These are phyloP conservation scores for Manduca sexta DNA, from an alignment of 1,140 invertebrate species.

Conservation along the genomic window DNA sequence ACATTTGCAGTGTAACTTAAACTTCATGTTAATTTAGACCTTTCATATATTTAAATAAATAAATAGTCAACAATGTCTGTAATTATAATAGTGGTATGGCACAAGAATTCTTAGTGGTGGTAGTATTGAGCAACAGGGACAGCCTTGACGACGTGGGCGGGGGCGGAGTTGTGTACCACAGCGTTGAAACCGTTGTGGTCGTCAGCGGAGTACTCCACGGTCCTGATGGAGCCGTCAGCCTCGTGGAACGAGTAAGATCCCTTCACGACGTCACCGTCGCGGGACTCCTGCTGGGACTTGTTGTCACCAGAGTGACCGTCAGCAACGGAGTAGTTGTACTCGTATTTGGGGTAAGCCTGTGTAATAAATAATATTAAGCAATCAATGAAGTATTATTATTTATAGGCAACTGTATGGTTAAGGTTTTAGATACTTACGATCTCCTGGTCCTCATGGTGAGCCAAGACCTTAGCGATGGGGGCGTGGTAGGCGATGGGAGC, in stretches of 20 bases:
- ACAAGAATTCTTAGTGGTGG: slow-evolving; percentile 22
- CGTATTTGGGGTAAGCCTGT: slow-evolving; percentile 61
- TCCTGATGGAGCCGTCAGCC: slow-evolving; percentile 73
- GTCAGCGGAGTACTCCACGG: slow-evolving; percentile 71
- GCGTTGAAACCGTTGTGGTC: slow-evolving; percentile 74
- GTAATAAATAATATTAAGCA: background rate
- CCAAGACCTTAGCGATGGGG: slow-evolving; percentile 10
- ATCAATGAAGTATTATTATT: background rate
- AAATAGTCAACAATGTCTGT: slow-evolving; percentile 22
- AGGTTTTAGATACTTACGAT: background rate
- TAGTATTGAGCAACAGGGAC: slow-evolving; percentile 33
- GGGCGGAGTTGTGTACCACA: slow-evolving; percentile 73
- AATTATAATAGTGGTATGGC: background rate
- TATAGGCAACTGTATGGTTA: no score
- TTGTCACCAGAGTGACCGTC: slow-evolving; percentile 69
- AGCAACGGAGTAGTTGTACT: slow-evolving; percentile 69
- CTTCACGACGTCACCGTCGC: slow-evolving; percentile 71
- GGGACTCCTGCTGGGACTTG: slow-evolving; percentile 69
- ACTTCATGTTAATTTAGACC: no score
- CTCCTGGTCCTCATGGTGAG: slow-evolving; percentile 3
- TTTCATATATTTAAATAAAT: slow-evolving; percentile 34
- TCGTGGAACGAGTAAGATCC: slow-evolving; percentile 73
- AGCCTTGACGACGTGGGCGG: slow-evolving; percentile 23
- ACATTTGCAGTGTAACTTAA: no score
- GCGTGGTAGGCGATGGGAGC: slow-evolving; percentile 24